Base-by-base conservation (phyloP, 2,797 vertebrate genomes). In the Myotis daubentonii region DNA sequence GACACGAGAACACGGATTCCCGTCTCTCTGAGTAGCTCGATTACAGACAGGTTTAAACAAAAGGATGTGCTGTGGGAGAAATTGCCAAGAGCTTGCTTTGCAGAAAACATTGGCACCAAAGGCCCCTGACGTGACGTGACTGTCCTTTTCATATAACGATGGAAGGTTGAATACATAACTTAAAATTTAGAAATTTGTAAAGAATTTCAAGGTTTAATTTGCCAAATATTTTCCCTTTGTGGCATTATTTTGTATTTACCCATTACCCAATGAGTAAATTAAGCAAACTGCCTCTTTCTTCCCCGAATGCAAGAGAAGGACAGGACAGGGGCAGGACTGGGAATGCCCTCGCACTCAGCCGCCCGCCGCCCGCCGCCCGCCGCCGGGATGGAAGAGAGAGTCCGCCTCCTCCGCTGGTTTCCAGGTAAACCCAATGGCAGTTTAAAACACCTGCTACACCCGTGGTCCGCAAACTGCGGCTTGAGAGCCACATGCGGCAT, bases 11-110 rank as follows among this genome's bases (percentile, higher is more conserved):
- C 68, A 30, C 1, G n/a, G 76, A 2, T 83, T 94, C 75, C 17
- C 16, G 65, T 87, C 89, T 95, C 96, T 97, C 97, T 94, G 79
- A 95, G 89, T 86, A 94, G 92, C 75, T 89, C 78, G 68, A 88
- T 93, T 89, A 68, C 5, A 51, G 70, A 6, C 94, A 4, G 84
- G 95, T 97, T 96, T 93, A 95, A 97, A 95, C 89, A 91, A 95
- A 70, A 95, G 90, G 91, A 78, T 53, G 51, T 38, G 36, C 38
- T 70, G 9, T 2, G 33, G 36, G 55, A 92, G 53, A 94, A 75
- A 94, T 72, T 94, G 93, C 96, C 80, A 8, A 49, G 66, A 90
- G 41, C 41, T 95, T 95, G 1, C 82, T 95, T 97, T 95, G 57
- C 91, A 55, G 95, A 97, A 95, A 87, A n/a, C 75, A 86, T 87